Percentiles rank a stretch among this genome's conserved stretches.
Conservation (phyloP, 2,888 invertebrate species). For the Spicauda simplicius region DNA sequence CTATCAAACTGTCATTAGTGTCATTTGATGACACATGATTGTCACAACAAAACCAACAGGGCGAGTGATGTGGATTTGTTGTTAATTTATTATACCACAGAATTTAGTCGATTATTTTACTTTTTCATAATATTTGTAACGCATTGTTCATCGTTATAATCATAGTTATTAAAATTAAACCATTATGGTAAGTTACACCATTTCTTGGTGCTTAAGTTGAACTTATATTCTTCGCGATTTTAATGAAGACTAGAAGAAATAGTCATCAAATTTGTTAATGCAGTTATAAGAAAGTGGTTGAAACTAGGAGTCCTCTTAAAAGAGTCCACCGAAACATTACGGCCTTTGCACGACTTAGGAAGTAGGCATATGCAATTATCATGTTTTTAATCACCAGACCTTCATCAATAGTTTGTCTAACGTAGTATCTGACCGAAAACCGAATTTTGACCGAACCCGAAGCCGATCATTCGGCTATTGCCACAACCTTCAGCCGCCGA, state of each 20-base stretch:
- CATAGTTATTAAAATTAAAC: not conserved
- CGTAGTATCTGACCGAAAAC: too few species aligned
- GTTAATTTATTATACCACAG: not conserved
- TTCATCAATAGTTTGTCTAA: too few species aligned
- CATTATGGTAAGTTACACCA: slow-evolving; percentile 14
- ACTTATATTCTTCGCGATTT: not conserved
- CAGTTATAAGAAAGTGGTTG: too few species aligned
- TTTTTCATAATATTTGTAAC: not conserved
- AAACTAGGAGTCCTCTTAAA: too few species aligned
- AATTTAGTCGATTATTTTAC: not conserved
- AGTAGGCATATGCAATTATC: too few species aligned
- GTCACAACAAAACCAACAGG: not conserved
- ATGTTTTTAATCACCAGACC: too few species aligned
- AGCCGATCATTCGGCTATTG: too few species aligned
- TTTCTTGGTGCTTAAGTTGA: not conserved
- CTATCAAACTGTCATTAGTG: not conserved
- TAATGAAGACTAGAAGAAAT: not conserved
- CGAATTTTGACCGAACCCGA: too few species aligned
- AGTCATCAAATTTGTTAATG: too few species aligned
- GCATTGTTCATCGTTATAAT: not conserved
- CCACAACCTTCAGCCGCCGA: too few species aligned
- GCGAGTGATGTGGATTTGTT: not conserved
- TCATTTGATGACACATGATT: not conserved
- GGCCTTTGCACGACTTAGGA: too few species aligned
- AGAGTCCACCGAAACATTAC: too few species aligned